These are phyloP conservation scores for Thera britannica DNA, from an alignment of 2,888 invertebrate genomes.

Conservation along the genomic window DNA sequence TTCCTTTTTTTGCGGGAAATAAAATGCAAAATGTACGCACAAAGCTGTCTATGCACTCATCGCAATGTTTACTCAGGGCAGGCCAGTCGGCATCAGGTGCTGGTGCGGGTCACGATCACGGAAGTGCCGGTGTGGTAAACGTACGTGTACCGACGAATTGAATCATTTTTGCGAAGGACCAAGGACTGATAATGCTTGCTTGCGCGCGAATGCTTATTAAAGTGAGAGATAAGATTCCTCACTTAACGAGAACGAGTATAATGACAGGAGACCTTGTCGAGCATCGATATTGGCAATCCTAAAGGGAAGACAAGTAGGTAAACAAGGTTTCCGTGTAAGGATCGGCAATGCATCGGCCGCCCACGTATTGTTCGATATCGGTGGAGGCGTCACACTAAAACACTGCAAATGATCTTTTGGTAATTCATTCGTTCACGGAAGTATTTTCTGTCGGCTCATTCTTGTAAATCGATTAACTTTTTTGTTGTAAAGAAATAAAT, in stretches of 20 bases:
- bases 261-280: constrained; percentile 66
- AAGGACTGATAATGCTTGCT: constrained; percentile 47
- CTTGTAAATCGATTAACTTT: constrained; percentile 53
- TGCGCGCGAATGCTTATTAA: constrained; percentile 56
- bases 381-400: constrained; percentile 74
- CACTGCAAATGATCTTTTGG: constrained; percentile 72
- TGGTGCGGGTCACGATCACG: constrained; percentile 64
- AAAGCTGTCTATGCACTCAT: constrained; percentile 55
- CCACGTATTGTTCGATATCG: constrained; percentile 72
- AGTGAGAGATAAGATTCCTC: constrained; percentile 61
- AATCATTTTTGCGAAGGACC: constrained; percentile 64
- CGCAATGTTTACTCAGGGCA: constrained; percentile 56
- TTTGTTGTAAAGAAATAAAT: constrained; percentile 18
- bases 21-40: constrained; percentile 50
- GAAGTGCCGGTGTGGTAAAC: constrained; percentile 54
- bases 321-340: constrained; percentile 76
- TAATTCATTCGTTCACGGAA: constrained; percentile 75
- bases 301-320: constrained; percentile 79
- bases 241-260: constrained; percentile 59
- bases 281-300: constrained; percentile 68
- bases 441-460: constrained; percentile 63
- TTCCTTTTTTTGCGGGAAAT: constrained; percentile 68
- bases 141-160: constrained; percentile 51
- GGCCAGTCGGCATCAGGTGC: constrained; percentile 47
- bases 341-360: constrained; percentile 78